These are phyloP conservation scores for Crotalus helleri DNA, from an alignment of 2,113 vertebrate genomes.

Conservation along the genomic window DNA sequence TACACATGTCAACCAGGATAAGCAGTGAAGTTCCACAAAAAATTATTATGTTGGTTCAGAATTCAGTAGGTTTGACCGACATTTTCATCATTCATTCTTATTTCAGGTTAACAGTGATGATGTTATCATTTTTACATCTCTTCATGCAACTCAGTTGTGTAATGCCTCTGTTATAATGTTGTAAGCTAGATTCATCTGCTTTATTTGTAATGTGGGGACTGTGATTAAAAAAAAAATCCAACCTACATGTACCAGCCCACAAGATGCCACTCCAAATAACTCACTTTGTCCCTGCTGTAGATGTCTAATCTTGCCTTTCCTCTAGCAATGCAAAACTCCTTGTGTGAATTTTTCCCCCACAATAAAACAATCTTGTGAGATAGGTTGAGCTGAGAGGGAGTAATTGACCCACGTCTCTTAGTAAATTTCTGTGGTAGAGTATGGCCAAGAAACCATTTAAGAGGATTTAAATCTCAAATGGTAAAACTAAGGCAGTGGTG, in stretches of 20 bases:
- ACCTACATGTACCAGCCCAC: background rate
- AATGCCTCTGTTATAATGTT: background rate
- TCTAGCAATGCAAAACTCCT: background rate
- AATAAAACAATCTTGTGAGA: background rate
- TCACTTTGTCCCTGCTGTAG: background rate
- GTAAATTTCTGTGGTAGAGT: background rate
- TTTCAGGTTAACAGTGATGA: background rate
- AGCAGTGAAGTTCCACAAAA: background rate
- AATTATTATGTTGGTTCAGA: background rate
- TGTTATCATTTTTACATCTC: background rate
- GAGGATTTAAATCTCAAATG: background rate
- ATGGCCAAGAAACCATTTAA: background rate
- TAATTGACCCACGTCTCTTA: background rate
- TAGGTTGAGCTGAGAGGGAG: background rate
- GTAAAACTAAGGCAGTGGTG: no score
- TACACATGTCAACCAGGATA: background rate
- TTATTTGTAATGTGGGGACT: background rate
- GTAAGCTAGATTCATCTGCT: background rate
- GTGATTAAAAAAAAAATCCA: background rate
- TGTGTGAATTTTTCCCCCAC: rapidly evolving
- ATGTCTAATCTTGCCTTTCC: background rate
- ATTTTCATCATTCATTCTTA: background rate
- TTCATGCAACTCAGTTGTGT: background rate
- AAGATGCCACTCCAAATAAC: background rate
- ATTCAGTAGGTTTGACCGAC: background rate